Conservation (phyloP, 2,888 invertebrate species). For the Dicranocentrus wangi region DNA sequence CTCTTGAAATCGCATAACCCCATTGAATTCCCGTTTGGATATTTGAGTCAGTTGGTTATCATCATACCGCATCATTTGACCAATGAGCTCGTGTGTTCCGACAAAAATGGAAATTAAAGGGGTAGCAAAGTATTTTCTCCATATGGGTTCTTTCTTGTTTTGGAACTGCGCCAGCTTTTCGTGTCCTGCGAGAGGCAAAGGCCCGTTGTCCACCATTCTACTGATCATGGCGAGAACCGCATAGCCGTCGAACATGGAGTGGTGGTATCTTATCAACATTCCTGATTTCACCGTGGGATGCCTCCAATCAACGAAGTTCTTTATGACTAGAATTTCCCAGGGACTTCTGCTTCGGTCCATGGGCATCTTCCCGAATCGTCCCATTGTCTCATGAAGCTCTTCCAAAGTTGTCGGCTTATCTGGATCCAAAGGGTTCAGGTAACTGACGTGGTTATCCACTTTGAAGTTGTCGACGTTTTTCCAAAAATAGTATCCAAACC, state of each 20-base stretch:
- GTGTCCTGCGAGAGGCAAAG: not conserved
- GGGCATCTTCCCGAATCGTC: constrained; percentile 19
- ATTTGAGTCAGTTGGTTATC: constrained; percentile 23
- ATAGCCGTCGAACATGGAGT: constrained; percentile 49
- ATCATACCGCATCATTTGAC: constrained; percentile 35
- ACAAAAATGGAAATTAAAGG: constrained; percentile 14
- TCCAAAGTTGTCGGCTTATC: constrained; percentile 9
- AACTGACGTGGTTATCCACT: constrained; percentile 32
- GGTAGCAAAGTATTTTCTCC: too few species aligned
- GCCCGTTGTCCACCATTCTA: constrained; percentile 43
- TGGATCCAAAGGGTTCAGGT: constrained; percentile 32
- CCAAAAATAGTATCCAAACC: constrained; percentile 55
- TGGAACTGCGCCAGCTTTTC: not conserved
- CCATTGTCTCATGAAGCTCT: constrained; percentile 1
- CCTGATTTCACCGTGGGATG: constrained; percentile 39
- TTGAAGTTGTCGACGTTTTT: constrained; percentile 42
- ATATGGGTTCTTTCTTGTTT: too few species aligned
- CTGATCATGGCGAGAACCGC: constrained; percentile 27
- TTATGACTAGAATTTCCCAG: constrained; percentile 40
- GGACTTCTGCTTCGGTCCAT: constrained; percentile 28
- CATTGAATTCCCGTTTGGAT: constrained; percentile 4
- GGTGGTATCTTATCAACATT: constrained; percentile 36
- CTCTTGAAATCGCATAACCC: constrained; percentile 40
- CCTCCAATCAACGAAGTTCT: constrained; percentile 21
- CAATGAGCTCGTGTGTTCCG: constrained; percentile 36